Evolutionary conservation across 2,797 vertebrate genomes (phyloP), one percentile per base, ranked within the genome.

Genomic region (Hybognathus amarus): DNA sequence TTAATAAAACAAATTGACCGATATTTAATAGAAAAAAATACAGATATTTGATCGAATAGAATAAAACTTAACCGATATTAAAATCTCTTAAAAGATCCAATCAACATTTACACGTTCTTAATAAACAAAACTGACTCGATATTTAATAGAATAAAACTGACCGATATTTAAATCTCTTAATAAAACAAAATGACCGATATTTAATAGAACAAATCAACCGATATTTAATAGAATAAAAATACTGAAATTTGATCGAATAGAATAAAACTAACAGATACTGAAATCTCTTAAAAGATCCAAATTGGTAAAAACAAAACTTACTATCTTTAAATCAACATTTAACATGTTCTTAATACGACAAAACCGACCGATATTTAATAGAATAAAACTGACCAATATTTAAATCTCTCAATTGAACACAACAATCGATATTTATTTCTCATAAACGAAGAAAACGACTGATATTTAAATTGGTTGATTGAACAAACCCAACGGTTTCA

Each of bases 1-100:
- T 45, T 13, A 45, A 5, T 4, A 13, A 9, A 40, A 40, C 0
- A 4, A 40, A 12, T 1, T 2, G 0, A n/a, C 2, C 0, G 1
- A 7, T 42, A 42, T 68, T 7, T 69, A 3, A 6, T 15, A 1
- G 18, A 69, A 8, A 15, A 42, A 12, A 12, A 1, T 1, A 15
- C 15, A 1, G 6, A 64, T 6, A 69, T 42, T 24, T 68, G 30
- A 33, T 59, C 5, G 0, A n/a, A 40, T 2, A 8, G 38, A 38
- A 9, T 2, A 40, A 40, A 40, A 40, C n/a, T 8, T 38, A 0
- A n/a, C 5, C 0, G 1, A 64, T 6, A 69, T 42, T 24, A 42
- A 13, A 40, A 38, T 67, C 18, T 38, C 1, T 36, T 33, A 33
- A 33, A 33, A 33, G 30, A 33, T 33, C 30, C 30, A 33, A 33